A percentile compares a stretch with the other conserved stretches of the same genome.
Conservation (phyloP, 2,888 invertebrate genomes). For the Nymphalis polychloros region DNA sequence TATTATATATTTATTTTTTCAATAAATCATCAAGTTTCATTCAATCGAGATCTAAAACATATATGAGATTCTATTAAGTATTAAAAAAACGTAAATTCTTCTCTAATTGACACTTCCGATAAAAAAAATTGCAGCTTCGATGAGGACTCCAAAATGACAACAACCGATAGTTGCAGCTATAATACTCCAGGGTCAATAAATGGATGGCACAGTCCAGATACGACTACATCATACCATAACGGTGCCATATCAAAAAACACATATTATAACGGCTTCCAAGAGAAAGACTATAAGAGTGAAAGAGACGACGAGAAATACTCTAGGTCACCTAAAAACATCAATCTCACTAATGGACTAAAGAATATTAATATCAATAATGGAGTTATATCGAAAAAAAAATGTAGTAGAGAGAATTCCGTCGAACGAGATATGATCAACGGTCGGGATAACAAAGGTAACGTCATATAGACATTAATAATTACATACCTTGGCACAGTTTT, state of each 20-base stretch:
- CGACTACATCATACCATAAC: slow-evolving; percentile 65
- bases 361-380: slow-evolving; percentile 74
- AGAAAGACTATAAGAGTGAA: slow-evolving; percentile 52
- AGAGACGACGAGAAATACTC: slow-evolving; percentile 55
- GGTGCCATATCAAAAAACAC: slow-evolving; percentile 74
- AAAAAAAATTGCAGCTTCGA: slow-evolving; percentile 66
- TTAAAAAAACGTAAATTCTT: neutral
- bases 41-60: too few species aligned
- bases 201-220: slow-evolving; percentile 81
- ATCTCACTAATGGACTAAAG: slow-evolving; percentile 70
- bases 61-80: too few species aligned
- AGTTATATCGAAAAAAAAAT: slow-evolving; percentile 65
- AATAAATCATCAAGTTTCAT: too few species aligned
- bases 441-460: slow-evolving; percentile 66
- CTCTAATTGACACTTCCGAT: neutral
- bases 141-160: slow-evolving; percentile 82
- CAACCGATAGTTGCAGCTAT: slow-evolving; percentile 81
- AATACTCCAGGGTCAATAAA: slow-evolving; percentile 80
- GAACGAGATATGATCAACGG: slow-evolving; percentile 66
- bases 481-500: neutral
- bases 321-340: slow-evolving; percentile 71
- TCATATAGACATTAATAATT: slow-evolving; percentile 7
- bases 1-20: too few species aligned
- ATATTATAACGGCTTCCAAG: slow-evolving; percentile 71
- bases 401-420: slow-evolving; percentile 67